A percentile compares a stretch with the other conserved stretches of the same genome.
These are phyloP conservation scores for Lasioglossum vierecki DNA, from an alignment of 2,888 invertebrate species.

Conservation along the genomic window DNA sequence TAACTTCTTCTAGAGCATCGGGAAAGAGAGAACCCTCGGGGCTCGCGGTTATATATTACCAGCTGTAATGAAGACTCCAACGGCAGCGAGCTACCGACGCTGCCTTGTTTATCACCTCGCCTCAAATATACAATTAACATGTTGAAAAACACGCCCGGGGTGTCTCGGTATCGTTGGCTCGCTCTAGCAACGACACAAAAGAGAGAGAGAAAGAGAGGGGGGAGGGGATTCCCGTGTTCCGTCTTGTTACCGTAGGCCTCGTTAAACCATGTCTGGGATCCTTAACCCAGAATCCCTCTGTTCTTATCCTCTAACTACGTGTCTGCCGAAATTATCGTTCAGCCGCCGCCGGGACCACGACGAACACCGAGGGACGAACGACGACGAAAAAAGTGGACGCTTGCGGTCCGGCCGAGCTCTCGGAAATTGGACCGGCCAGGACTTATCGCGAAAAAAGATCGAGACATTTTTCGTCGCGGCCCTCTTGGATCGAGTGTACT, in stretches of 20 bases:
- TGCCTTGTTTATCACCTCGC: slow-evolving; percentile 76
- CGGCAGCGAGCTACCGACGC: slow-evolving; percentile 71
- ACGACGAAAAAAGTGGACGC: slow-evolving; percentile 19
- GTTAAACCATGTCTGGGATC: slow-evolving; percentile 58
- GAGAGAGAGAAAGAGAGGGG: slow-evolving; percentile 4
- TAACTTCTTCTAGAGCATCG: slow-evolving; percentile 64
- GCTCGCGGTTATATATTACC: slow-evolving; percentile 73
- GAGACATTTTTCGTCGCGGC: slow-evolving; percentile 28
- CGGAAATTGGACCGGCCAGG: slow-evolving; percentile 16
- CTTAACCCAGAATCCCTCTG: slow-evolving; percentile 51
- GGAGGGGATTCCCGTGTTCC: slow-evolving; percentile 3
- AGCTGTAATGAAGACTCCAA: slow-evolving; percentile 76
- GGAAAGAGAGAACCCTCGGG: slow-evolving; percentile 52
- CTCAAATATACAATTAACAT: slow-evolving; percentile 79
- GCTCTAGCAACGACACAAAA: slow-evolving; percentile 41
- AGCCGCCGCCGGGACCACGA: not conserved
- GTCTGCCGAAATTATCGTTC: slow-evolving; percentile 40
- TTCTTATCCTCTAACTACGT: slow-evolving; percentile 23
- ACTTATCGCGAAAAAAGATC: slow-evolving; percentile 46
- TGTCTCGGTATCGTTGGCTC: slow-evolving; percentile 36
- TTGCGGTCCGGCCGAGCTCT: not conserved
- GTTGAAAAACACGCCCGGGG: slow-evolving; percentile 70
- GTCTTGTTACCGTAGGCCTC: slow-evolving; percentile 60
- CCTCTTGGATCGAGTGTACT: not conserved
- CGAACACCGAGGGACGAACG: not conserved